Base-by-base conservation (phyloP, 2,797 vertebrate species). In the Manis crassicaudata region DNA sequence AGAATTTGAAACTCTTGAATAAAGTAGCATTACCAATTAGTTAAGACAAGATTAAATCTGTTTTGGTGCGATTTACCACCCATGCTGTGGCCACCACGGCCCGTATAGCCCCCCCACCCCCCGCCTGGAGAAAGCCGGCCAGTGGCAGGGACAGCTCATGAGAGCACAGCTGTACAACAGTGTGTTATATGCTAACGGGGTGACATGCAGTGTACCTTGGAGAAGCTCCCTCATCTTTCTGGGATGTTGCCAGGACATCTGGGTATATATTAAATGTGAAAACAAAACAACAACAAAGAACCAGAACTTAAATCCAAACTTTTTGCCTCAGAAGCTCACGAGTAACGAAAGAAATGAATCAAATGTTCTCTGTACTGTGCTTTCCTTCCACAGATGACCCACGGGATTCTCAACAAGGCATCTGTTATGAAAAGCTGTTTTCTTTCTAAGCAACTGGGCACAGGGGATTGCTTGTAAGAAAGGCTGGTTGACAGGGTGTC, bases 161-260 rank as follows among this genome's bases (percentile, higher is more conserved):
- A 21, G n/a, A 6, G 5, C 29, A 21, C 29, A 35, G 32, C 13
- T 21, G 21, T 11, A 23, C 50, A 54, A 0, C 1, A 6, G 32
- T 11, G 50, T 20, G 50, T 7, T 23, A 6, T 52, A 32, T n/a
- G 10, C 46, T 13, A 54, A 32, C 3, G 2, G 12, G 2, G 73
- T 1, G 5, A 0, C 7, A 32, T n/a, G 50, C 11, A 54, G 18
- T 23, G 10, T 23, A 29, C 50, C 50, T 21, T n/a, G 18, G 20
- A 54, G 20, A 32, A 32, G 54, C 29, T 10, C 18, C 73, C 50
- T 6, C 13, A 20, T 21, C 50, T 23, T 18, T 14, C 3, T 12
- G 6, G 27, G 11, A 7, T 13, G 50, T 23, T 35, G 46, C 52
- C 50, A n/a, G 32, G 18, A 14, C 50, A n/a, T 35, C 73, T 76